Base-by-base conservation (phyloP, 2,888 invertebrate genomes). In the Leptopilina syphax region DNA sequence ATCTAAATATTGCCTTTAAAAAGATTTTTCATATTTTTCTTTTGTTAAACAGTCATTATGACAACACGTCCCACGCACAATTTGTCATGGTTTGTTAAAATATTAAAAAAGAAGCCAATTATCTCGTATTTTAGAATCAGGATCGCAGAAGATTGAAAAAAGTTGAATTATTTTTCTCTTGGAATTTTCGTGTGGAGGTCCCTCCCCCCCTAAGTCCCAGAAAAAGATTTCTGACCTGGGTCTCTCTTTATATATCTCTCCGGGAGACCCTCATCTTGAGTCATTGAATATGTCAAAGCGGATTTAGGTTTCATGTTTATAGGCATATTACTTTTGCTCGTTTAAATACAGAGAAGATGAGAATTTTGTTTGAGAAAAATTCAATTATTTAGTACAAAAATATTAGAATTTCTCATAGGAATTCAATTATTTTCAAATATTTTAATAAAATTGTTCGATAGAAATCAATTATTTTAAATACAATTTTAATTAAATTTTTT, bases 71-170 rank as follows among this genome's bases (percentile, higher is more conserved):
- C 13, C n/a, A 34, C 24, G 54, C n/a, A 34, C 24, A 50, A 73
- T 54, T 73, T 34, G 70, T 73, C 34, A 57, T 18, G 70, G 54
- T 73, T 73, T 73, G 54, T 73, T 73, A 54, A 73, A 73, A 73
- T 73, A 10, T 73, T 18, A 13, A 34, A 54, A 73, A 73, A 67
- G 57, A 77, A 83, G 80, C 76, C 81, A 86, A 86, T 88, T 88
- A 87, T 85, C 79, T 81, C 68, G 79, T 65, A 81, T 82, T 79
- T 77, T 82, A 82, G 80, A 81, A 86, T 81, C 81, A 84, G 85
- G 85, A 47, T 60, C 73, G 76, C 81, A 88, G 85, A 67, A 87
- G 68, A 60, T 8, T 9, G 18, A 18, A 76, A 83, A 83, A 87
- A 85, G 84, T 10, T 50, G 1, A 6, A 47, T 47, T 86, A 57